Evolutionary conservation across 2,888 invertebrate species (phyloP).

Genomic region (Agriotes lineatus): DNA sequence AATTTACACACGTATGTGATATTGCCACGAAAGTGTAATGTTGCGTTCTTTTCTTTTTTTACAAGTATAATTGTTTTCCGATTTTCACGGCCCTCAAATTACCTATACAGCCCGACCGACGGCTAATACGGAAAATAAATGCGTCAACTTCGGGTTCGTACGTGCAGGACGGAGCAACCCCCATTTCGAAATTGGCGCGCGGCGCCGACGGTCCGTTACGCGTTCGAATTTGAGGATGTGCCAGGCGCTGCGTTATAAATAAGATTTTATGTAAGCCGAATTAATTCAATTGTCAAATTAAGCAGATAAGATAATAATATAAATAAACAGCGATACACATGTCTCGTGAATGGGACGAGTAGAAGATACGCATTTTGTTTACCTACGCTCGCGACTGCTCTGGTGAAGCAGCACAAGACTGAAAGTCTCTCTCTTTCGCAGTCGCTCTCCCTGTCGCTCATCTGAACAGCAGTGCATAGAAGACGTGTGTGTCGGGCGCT

Average conservation of each 20-base stretch:
- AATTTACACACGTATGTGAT: too few species aligned
- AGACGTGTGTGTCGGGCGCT: constrained; percentile 46
- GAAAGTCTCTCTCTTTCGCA: constrained; percentile 43
- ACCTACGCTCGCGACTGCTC: constrained; percentile 32
- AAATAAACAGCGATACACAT: constrained; percentile 32
- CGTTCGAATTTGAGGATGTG: not conserved
- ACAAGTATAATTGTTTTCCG: too few species aligned
- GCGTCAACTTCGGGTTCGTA: too few species aligned
- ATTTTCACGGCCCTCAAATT: too few species aligned
- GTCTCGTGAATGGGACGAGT: constrained; percentile 33
- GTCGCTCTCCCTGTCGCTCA: constrained; percentile 48
- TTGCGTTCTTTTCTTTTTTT: too few species aligned
- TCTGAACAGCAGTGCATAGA: constrained; percentile 49
- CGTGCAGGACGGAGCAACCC: too few species aligned
- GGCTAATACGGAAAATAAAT: too few species aligned
- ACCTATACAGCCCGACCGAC: too few species aligned
- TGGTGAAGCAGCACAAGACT: constrained; percentile 41
- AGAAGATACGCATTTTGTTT: constrained; percentile 33
- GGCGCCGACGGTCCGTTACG: not conserved
- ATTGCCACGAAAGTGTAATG: too few species aligned
- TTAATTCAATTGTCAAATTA: constrained; percentile 28
- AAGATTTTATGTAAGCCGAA: constrained; percentile 21
- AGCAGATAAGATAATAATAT: constrained; percentile 36
- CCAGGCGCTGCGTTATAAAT: constrained; percentile 4
- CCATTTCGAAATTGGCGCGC: not conserved